Evolutionary conservation across 2,113 vertebrate genomes (phyloP).

Genomic region (Typhlomys cinereus): DNA sequence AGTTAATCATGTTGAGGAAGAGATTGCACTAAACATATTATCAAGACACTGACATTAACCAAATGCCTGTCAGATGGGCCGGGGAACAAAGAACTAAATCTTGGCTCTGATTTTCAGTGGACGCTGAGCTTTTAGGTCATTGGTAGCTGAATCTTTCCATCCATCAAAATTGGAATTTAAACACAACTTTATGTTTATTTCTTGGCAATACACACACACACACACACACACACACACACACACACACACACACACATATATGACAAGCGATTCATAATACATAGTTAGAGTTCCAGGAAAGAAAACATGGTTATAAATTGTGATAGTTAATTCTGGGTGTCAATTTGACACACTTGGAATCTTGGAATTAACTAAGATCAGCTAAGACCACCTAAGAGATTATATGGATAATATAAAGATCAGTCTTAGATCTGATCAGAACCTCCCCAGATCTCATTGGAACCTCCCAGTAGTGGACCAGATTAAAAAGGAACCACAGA

Average conservation of each 20-base stretch:
- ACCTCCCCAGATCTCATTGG: too few relatives aligned
- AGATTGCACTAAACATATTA: conserved; percentile 78
- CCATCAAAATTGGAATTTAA: conserved; percentile 20
- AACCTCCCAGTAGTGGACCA: too few relatives aligned
- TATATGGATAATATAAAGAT: too few relatives aligned
- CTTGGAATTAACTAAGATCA: too few relatives aligned
- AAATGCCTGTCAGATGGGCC: conserved; percentile 76
- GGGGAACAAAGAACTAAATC: conserved; percentile 73
- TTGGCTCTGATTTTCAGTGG: conserved; percentile 58
- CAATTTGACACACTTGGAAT: too few relatives aligned
- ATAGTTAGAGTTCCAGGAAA: neutral
- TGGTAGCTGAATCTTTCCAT: conserved; percentile 58
- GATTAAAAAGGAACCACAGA: too few relatives aligned
- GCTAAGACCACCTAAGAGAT: too few relatives aligned
- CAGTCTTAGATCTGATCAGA: too few relatives aligned
- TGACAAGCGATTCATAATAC: neutral
- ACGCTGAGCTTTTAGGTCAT: conserved; percentile 74
- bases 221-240: conserved; percentile 7
- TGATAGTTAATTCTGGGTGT: too few relatives aligned
- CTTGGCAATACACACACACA: neutral
- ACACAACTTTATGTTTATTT: neutral
- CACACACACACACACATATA: neutral
- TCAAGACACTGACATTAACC: conserved; percentile 73
- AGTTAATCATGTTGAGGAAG: conserved; percentile 78
- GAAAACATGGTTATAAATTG: conserved; percentile 13